Percentiles rank a stretch among this genome's conserved stretches.
These are phyloP conservation scores for Idris sp. DNA, from an alignment of 1,140 invertebrate species.

Conservation along the genomic window DNA sequence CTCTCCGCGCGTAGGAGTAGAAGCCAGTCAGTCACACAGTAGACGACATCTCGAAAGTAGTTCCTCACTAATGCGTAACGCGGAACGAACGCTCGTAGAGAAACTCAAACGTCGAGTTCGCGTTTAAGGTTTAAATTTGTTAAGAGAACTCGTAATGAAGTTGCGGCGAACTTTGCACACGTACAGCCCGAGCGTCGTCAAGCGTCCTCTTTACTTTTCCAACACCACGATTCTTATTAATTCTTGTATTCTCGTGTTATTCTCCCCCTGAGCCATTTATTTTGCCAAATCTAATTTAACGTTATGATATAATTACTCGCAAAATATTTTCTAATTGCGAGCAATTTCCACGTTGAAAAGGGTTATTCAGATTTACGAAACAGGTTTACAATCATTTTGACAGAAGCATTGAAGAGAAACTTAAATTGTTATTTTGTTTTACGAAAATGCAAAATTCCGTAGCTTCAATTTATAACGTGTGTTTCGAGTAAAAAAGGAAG, in stretches of 20 bases:
- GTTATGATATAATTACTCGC: slow-evolving; percentile 51
- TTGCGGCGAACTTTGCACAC: slow-evolving; percentile 69
- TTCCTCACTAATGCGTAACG: slow-evolving; percentile 54
- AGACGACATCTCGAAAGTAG: slow-evolving; percentile 60
- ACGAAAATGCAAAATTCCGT: too few relatives aligned
- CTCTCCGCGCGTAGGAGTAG: slow-evolving; percentile 30
- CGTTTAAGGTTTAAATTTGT: slow-evolving; percentile 72
- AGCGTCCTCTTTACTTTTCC: slow-evolving; percentile 40
- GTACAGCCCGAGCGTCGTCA: slow-evolving; percentile 48
- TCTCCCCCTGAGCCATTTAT: slow-evolving; percentile 44
- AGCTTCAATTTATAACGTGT: too few relatives aligned
- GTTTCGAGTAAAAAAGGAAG: too few relatives aligned
- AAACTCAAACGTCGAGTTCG: slow-evolving; percentile 73
- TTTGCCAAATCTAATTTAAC: slow-evolving; percentile 56
- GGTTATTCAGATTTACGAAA: too few relatives aligned
- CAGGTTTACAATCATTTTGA: too few relatives aligned
- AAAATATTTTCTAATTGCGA: slow-evolving; percentile 14
- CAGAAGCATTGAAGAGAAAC: too few relatives aligned
- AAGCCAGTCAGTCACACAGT: slow-evolving; percentile 46
- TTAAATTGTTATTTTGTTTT: too few relatives aligned
- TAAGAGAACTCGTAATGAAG: slow-evolving; percentile 73
- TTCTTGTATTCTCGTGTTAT: slow-evolving; percentile 40
- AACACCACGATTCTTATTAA: slow-evolving; percentile 45
- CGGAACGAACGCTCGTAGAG: slow-evolving; percentile 53
- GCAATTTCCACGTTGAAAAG: slow-evolving; percentile 11